These are phyloP conservation scores for Stenolophus ochropezus DNA, from an alignment of 2,888 invertebrate species.

Conservation along the genomic window DNA sequence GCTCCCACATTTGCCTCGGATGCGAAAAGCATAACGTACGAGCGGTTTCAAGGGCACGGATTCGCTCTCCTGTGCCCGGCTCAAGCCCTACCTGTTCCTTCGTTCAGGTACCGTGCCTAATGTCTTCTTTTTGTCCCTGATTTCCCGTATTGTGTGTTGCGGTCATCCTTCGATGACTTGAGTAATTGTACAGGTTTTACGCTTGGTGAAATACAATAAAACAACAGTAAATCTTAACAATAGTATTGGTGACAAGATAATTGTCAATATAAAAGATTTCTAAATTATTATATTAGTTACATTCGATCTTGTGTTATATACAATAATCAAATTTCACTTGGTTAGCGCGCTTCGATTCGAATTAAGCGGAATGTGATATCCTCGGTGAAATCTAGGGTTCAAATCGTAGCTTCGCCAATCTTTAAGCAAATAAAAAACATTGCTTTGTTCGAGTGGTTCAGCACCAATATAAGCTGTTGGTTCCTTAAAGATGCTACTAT, in stretches of 20 bases:
- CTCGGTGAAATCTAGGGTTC: too few species aligned
- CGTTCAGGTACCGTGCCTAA: conserved; percentile 78
- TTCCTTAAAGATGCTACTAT: too few species aligned
- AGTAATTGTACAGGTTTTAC: not conserved
- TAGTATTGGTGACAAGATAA: not conserved
- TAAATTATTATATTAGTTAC: too few species aligned
- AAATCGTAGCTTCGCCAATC: too few species aligned
- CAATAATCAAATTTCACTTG: too few species aligned
- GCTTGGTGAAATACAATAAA: not conserved
- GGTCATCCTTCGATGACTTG: not conserved
- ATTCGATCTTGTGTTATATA: too few species aligned
- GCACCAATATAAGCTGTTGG: too few species aligned
- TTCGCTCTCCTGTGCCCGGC: conserved; percentile 77
- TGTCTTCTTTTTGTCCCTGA: not conserved
- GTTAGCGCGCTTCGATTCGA: too few species aligned
- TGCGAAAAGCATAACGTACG: conserved; percentile 73
- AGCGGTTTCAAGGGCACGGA: conserved; percentile 71
- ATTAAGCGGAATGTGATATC: too few species aligned
- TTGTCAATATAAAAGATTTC: not conserved
- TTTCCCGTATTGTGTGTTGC: not conserved
- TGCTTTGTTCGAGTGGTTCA: too few species aligned
- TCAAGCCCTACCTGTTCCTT: conserved; percentile 82
- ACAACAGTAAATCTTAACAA: not conserved
- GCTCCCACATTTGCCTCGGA: conserved; percentile 73
- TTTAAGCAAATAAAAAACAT: too few species aligned